Percentiles rank a stretch among this genome's conserved stretches.
Evolutionary conservation across 2,888 invertebrate genomes (phyloP).

Genomic region (Anoncus sp.): DNA sequence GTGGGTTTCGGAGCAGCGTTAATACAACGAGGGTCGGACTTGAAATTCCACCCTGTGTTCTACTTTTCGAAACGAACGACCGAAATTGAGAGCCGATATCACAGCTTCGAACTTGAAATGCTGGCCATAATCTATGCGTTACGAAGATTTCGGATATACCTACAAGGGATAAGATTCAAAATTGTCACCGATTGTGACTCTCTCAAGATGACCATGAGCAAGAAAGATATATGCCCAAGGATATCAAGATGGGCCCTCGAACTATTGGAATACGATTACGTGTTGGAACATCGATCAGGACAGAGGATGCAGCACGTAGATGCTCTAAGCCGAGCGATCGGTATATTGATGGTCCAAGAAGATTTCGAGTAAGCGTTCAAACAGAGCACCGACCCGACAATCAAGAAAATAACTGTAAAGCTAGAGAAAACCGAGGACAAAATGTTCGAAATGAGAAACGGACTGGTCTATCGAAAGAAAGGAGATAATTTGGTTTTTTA

Average conservation of each 20-base stretch:
- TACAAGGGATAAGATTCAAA: conserved; percentile 64
- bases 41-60: too few species aligned
- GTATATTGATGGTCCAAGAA: too few species aligned
- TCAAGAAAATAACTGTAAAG: conserved; percentile 52
- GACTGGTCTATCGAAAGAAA: too few species aligned
- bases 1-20: conserved; percentile 64
- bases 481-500: too few species aligned
- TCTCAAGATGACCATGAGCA: conserved; percentile 65
- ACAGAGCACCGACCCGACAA: conserved; percentile 49
- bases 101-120: conserved; percentile 74
- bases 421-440: conserved; percentile 12
- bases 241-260: conserved; percentile 72
- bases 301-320: conserved; percentile 63
- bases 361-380: too few species aligned
- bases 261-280: conserved; percentile 68
- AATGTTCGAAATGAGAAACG: too few species aligned
- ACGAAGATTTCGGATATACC: too few species aligned
- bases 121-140: conserved; percentile 64
- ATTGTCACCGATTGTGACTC: conserved; percentile 74
- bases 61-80: too few species aligned
- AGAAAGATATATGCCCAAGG: conserved; percentile 62
- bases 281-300: conserved; percentile 66
- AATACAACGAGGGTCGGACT: conserved; percentile 44
- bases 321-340: conserved; percentile 65
- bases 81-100: conserved; percentile 64